Evolutionary conservation across 2,797 vertebrate species (phyloP), one percentile per base, ranked within the genome.

Genomic region (Hippoglossus hippoglossus): DNA sequence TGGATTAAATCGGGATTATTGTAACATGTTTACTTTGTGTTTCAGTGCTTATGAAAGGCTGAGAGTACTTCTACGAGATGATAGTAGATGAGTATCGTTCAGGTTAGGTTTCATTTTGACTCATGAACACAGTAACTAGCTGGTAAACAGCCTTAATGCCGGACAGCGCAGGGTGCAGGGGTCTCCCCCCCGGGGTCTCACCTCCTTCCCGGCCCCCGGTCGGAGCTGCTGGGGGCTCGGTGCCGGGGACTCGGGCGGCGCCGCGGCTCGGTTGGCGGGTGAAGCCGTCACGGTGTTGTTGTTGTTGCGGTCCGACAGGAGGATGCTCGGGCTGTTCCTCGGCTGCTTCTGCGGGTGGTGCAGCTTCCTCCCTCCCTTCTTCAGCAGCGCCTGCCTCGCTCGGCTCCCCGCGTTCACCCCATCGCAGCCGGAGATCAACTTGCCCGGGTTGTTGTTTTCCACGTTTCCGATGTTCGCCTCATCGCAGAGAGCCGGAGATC

Each of bases 361-460:
- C 75, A 79, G 73, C 75, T 86, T 88, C 76, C 65, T 75, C 6
- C 76, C 83, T 13, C 83, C 85, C 60, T 81, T 90, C 84, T 85
- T 91, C 66, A 79, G 75, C 41, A 82, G 53, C 44, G 71, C 69
- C 71, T 72, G 82, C 31, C 79, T 65, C 28, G 77, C 9, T 13
- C 70, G 80, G 57, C 44, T 71, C 2, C n/a, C 74, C 21, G 36
- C 9, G 56, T 62, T 81, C 28, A 59, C 0, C 82, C 57, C 87
- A 57, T 82, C 85, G 49, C 31, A 0, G 55, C 66, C 3, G 2
- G 47, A 16, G 0, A 75, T 24, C 24, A 75, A 0, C 67, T 73
- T 51, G 1, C 25, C 19, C 3, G 77, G 90, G 55, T 83, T 84
- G 75, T 87, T 88, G 84, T 92, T 92, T 9, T 90, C 89, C 0